Percentiles rank a stretch among this genome's conserved stretches.
phyloP scores from a whole-genome alignment of 2,888 invertebrate species.

The Nyleta sp. region DNA sequence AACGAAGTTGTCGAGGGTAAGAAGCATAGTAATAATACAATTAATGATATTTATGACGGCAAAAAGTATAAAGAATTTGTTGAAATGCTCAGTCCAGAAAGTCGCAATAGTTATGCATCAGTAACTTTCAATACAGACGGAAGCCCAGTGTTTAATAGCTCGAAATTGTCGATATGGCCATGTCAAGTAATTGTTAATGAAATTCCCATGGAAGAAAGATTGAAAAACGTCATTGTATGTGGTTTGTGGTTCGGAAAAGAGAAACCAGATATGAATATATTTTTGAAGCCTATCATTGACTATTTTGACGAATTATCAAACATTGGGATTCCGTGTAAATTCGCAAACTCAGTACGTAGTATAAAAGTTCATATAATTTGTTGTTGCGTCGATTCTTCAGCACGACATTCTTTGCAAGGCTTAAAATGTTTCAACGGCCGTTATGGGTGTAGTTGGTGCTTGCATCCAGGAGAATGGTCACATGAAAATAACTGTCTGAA shows the following conservation, averaged over 20 bases:
- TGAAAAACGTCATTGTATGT: background rate
- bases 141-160: background rate
- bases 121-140: background rate
- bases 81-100: background rate
- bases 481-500: background rate
- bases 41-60: slow-evolving; percentile 6
- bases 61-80: slow-evolving; percentile 9
- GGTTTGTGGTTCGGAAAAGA: background rate
- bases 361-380: background rate
- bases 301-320: background rate
- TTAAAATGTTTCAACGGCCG: background rate
- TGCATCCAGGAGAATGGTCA: background rate
- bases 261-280: background rate
- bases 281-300: background rate
- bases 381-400: background rate
- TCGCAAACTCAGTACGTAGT: background rate
- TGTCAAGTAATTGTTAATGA: slow-evolving; percentile 1
- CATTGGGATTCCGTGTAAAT: background rate
- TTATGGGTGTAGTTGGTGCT: slow-evolving; percentile 1
- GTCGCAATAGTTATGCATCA: background rate
- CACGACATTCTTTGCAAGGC: background rate
- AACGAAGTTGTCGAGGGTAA: background rate
- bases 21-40: background rate
- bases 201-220: slow-evolving; percentile 4
- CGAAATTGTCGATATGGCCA: slow-evolving; percentile 2